Evolutionary conservation across 2,113 vertebrate species (phyloP).

Genomic region (Myxocyprinus asiaticus): DNA sequence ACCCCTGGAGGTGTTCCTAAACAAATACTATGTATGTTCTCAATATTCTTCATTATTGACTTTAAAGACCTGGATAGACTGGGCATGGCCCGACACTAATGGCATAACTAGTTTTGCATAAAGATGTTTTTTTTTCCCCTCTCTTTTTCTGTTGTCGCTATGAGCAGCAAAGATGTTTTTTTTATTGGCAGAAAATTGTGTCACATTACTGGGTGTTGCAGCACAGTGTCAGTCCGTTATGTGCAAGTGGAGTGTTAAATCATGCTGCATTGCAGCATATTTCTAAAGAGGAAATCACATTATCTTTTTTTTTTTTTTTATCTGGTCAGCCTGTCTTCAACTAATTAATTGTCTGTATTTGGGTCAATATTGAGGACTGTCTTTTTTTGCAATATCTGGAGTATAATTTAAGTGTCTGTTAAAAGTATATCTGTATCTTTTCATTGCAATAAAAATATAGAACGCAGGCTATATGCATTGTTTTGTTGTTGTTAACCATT

Average conservation of each 20-base stretch:
- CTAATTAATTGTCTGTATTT: slow-evolving; percentile 66
- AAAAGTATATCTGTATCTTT: slow-evolving; percentile 78
- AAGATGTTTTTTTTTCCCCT: slow-evolving; percentile 18
- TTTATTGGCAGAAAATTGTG: slow-evolving; percentile 50
- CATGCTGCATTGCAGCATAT: slow-evolving; percentile 47
- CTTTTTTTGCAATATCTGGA: slow-evolving; percentile 67
- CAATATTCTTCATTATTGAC: slow-evolving; percentile 5
- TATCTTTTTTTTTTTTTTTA: slow-evolving; percentile 44
- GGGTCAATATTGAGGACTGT: slow-evolving; percentile 64
- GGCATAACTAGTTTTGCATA: not conserved
- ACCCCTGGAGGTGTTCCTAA: not conserved
- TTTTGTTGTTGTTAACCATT: slow-evolving; percentile 1
- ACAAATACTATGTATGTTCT: not conserved
- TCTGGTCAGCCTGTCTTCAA: slow-evolving; percentile 64
- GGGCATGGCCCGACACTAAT: not conserved
- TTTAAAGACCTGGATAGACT: slow-evolving; percentile 10
- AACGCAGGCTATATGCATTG: slow-evolving; percentile 55
- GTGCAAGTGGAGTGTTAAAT: slow-evolving; percentile 67
- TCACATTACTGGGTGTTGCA: slow-evolving; percentile 60
- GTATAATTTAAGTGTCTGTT: slow-evolving; percentile 79
- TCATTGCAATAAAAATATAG: slow-evolving; percentile 80
- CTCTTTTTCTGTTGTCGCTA: slow-evolving; percentile 43
- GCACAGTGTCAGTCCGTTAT: slow-evolving; percentile 65
- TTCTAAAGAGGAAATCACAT: slow-evolving; percentile 56
- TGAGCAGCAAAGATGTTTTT: slow-evolving; percentile 51